Base-by-base conservation (phyloP, 2,888 invertebrate genomes). In the Alviniconcha strummeri region DNA sequence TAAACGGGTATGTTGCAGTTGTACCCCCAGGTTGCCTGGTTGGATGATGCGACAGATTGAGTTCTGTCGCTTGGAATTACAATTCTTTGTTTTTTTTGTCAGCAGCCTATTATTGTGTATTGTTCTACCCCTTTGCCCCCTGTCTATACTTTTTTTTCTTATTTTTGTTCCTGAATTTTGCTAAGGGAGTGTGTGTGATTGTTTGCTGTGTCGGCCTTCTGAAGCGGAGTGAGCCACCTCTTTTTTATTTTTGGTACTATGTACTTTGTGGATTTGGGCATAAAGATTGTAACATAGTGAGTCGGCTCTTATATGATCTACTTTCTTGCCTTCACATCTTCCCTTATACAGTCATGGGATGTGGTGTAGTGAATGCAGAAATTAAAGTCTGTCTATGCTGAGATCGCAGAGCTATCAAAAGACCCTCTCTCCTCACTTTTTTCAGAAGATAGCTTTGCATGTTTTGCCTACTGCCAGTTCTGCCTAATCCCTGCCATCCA, bases 121-220 rank as follows among this genome's bases (percentile, higher is more conserved):
- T 69, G 52, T 71, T 15, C 19, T n/a, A 7, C 36, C 17, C n/a
- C 71, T 19, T 17, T 71, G n/a, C 19, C 19, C n/a, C 17, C 19
- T 17, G 7, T n/a, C 19, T n/a, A 71, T 15, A 5, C 36, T 52
- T 36, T 52, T 15, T 80, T 54, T 67, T 67, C 11, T 52, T 80
- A 19, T 80, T n/a, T 71, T 15, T 56, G 9, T 8, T 71, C 13
- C n/a, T 71, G 17, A 11, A n/a, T 13, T 56, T 71, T 54, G 80
- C 36, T 54, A 74, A 72, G 52, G 74, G 81, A 57, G 81, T 52
- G 81, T 75, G 36, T 75, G 75, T 75, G 75, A 54, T 8, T 75
- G 75, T 74, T 81, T 81, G 81, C 81, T 81, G 81, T 81, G 81
- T 60, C 13, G 60, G 60, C 60, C 60, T 60, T 60, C 60, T 60